Base-by-base conservation (phyloP, 2,888 invertebrate genomes). In the Nemotelus pantherinus region DNA sequence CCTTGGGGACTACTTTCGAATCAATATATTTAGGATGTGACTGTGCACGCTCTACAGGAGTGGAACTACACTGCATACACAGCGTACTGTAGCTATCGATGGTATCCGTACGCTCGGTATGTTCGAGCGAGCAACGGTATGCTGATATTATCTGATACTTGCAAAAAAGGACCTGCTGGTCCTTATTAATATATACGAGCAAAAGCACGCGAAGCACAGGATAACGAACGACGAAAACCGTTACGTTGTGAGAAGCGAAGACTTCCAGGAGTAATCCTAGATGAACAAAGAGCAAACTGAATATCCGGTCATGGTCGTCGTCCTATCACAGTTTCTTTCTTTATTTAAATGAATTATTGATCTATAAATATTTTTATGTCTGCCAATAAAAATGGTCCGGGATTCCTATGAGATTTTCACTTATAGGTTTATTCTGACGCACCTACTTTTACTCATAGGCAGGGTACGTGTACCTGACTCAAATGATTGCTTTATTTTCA, bases 1-100 rank as follows among this genome's bases (percentile, higher is more conserved):
- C 80, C 79, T 77, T 50, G 44, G 80, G 80, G 80, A 80, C 74
- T 68, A 80, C 77, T 79, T 79, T 68, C 60, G 76, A 78, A 80
- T 80, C 79, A 76, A 80, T 77, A 64, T 76, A 10, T 74, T 50
- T 63, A 41, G 63, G 43, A 63, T 63, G 25, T 43, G 53, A 53
- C 41, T 63, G 41, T 63, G 43, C 57, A 57, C 25, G 25, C 25
- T 63, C 63, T 72, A 45, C 47, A 10, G 10, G 53, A 43, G 47
- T 44, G 44, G 74, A 53, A 63, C 48, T 6, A 63, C 48, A 45
- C 39, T 60, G 53, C 50, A 50, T 39, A n/a, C 65, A n/a, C 48
- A 3, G 41, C 39, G 25, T 41, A 3, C 25, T 39, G 68, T 5
- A 48, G 43, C 25, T 25, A 68, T 48, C 3, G 45, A 7, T 45